Evolutionary conservation across 37 sponge, comb jelly and placozoan genomes (phyloP).

Genomic region (Theonella swinhoei): DNA sequence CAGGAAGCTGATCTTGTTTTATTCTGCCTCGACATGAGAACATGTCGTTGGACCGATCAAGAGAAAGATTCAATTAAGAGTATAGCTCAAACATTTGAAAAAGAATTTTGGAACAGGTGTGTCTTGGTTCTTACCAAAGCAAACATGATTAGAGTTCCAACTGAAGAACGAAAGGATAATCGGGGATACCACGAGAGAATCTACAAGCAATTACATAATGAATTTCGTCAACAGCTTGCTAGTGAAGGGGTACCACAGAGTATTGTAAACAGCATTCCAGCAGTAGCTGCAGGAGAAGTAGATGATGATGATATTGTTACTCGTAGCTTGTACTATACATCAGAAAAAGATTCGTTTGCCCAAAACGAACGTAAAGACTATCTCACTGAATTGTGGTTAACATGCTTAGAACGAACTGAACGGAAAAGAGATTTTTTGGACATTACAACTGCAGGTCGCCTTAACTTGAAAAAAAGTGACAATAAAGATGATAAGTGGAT

Average conservation of each 20-base stretch:
- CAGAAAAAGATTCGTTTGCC: neutral
- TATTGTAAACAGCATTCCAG: neutral
- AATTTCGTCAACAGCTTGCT: neutral
- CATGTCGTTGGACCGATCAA: neutral
- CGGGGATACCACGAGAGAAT: neutral
- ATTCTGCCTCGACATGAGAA: conserved; percentile 22
- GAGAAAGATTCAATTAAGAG: neutral
- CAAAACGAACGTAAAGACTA: neutral
- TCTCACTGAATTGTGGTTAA: conserved; percentile 17
- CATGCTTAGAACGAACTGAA: neutral
- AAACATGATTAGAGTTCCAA: neutral
- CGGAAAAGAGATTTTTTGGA: no score
- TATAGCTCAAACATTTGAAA: neutral
- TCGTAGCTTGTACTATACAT: neutral
- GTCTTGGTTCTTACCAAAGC: conserved; percentile 19
- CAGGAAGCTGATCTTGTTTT: conserved; percentile 7
- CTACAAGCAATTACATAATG: neutral
- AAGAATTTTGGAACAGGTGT: conserved; percentile 2
- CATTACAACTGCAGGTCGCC: no score
- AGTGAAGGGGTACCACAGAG: neutral
- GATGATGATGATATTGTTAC: neutral
- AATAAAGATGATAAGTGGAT: no score
- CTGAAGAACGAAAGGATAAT: neutral
- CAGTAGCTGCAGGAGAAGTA: neutral
- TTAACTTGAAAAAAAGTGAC: no score